Evolutionary conservation across 2,113 vertebrate genomes (phyloP).

Genomic region (Nipponia nippon): DNA sequence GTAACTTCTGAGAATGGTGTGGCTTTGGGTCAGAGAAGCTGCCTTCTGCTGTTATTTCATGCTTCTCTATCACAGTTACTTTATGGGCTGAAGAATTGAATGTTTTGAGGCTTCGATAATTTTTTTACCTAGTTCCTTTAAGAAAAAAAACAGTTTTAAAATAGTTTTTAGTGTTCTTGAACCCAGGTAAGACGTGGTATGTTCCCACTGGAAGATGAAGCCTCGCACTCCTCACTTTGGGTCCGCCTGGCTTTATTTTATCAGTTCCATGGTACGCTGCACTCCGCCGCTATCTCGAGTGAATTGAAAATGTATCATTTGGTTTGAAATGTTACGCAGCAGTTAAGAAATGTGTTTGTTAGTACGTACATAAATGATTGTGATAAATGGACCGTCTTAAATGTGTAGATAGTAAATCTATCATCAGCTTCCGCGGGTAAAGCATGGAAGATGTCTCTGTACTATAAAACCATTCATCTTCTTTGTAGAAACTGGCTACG

Average conservation of each 20-base stretch:
- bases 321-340: background rate
- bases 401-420: background rate
- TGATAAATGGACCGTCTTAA: slow-evolving; percentile 30
- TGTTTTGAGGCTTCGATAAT: background rate
- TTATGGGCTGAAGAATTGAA: background rate
- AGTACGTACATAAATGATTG: background rate
- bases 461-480: background rate
- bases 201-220: background rate
- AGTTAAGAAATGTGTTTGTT: background rate
- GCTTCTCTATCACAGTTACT: background rate
- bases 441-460: background rate
- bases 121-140: background rate
- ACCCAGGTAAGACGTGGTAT: accelerated
- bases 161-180: background rate
- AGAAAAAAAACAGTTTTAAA: background rate
- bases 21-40: background rate
- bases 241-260: background rate
- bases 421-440: background rate
- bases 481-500: background rate
- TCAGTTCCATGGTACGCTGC: background rate
- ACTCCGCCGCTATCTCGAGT: background rate
- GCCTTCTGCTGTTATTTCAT: background rate
- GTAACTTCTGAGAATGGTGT: background rate
- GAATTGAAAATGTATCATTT: slow-evolving; percentile 26
- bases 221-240: accelerated